Conservation (phyloP, 2,113 vertebrate genomes). For the Machaerirhynchus nigripectus region DNA sequence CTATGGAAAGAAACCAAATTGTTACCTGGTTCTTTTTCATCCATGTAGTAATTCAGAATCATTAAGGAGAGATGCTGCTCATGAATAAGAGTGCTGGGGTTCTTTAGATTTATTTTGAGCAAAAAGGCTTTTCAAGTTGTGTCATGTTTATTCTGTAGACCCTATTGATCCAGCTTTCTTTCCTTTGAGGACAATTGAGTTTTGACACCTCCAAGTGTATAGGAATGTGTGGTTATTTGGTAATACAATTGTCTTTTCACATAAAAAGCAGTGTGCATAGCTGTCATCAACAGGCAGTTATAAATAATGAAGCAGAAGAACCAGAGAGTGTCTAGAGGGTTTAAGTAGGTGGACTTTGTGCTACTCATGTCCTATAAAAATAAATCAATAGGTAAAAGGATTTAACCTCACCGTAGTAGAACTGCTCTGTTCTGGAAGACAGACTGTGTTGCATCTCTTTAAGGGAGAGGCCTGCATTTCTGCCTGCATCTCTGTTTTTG, state of each 20-base stretch:
- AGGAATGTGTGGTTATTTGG: neutral
- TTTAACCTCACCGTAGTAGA: constrained; percentile 3
- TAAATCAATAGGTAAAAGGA: neutral
- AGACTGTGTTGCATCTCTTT: neutral
- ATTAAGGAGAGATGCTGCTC: neutral
- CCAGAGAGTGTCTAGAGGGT: neutral
- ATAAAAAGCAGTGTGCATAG: neutral
- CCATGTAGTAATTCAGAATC: neutral
- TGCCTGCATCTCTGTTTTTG: neutral
- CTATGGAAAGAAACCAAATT: neutral
- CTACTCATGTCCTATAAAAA: constrained; percentile 23
- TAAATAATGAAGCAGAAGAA: neutral
- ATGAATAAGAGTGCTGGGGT: neutral
- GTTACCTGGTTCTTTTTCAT: neutral
- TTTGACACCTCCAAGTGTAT: neutral
- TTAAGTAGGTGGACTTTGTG: neutral
- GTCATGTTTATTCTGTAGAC: neutral
- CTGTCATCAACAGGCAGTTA: neutral
- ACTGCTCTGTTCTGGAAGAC: neutral
- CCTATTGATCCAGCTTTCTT: neutral
- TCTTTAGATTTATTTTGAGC: neutral
- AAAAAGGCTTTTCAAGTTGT: neutral
- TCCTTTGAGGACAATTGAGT: neutral
- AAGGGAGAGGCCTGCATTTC: neutral
- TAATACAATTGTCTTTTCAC: neutral